Evolutionary conservation across 1,140 invertebrate species (phyloP), one percentile per base, ranked within the genome.

Genomic region (Hycleus phaleratus): DNA sequence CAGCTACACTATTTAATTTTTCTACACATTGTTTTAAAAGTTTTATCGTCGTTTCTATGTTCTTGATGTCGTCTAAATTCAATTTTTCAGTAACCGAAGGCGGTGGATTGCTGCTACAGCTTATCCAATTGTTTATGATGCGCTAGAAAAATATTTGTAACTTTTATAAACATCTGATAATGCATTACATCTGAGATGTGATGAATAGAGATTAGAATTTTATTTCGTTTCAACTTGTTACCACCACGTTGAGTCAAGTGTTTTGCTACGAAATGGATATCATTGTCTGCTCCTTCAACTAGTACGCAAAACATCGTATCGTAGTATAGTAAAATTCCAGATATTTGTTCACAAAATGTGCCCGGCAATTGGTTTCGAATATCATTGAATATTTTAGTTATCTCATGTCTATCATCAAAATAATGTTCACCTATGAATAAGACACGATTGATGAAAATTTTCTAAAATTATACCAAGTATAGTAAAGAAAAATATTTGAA

Each of bases 281-380:
- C 45, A n/a, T 52, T 51, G 49, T 54, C 50, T 0, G 45, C 47
- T 26, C 52, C 46, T 51, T 61, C 63, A 0, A 62, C 26, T 26
- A 65, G 54, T 32, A 56, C 51, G 45, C 59, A 60, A 51, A 65
- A 65, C 26, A 63, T 47, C 4, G 49, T 44, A 3, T 51, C n/a
- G 32, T 63, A 63, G 48, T 49, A 42, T 26, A 65, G 24, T 9
- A 65, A 47, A 11, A 65, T 38, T n/a, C 63, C 63, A 12, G 58
- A 53, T 32, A 65, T 43, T 8, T 38, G 48, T 49, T 65, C 63
- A 11, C 56, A 49, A 32, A 32, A 32, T 7, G 32, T 32, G 4
- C 32, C 32, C 4, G 32, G 7, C 32, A 32, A 5, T 32, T 32
- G 32, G 7, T 32, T 18, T 32, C 32, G 7, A 32, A 32, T 32